Evolutionary conservation across 2,113 vertebrate genomes (phyloP), one percentile per base, ranked within the genome.

Genomic region (Thinocorus orbignyianus): DNA sequence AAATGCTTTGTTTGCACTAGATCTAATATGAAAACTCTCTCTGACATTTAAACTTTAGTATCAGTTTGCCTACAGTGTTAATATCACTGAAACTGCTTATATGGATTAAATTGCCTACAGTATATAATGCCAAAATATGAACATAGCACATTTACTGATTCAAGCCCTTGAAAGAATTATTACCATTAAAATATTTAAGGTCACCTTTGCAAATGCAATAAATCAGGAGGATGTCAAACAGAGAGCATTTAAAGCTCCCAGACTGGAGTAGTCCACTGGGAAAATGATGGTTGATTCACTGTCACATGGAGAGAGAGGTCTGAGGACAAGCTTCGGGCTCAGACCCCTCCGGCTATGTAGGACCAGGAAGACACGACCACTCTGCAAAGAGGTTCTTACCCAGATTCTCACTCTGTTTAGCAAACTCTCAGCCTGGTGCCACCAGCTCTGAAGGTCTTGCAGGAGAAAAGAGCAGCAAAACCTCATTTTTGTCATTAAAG

Each of bases 11-110:
- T 97, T 97, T 97, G 96, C 96, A 97, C 92, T 91, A 95, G 95
- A 95, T 96, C 88, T 95, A 95, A 97, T 97, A 97, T 81, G 94
- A 92, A 97, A 97, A 95, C 91, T 96, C 91, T 93, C 92, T 87
- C 74, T 97, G 97, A 97, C 95, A 97, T 97, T 97, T 97, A 97
- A 97, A 97, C 97, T 97, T 97, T 97, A 97, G 97, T 95, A 95
- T 94, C 97, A 92, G 97, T 97, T 97, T 97, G 95, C 95, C 95
- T 96, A 97, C 95, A 97, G 95, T 97, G 91, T 94, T 97, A 97
- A 97, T 97, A 97, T 97, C 91, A 92, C 94, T 81, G 95, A 90
- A 95, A 97, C 91, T 92, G 92, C 95, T 96, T 97, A 93, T 92
- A 89, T 44, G 95, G 97, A 97, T 97, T 97, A 97, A 97, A 97